Percentiles rank a stretch among this genome's conserved stretches.
These are phyloP conservation scores for Willisornis vidua DNA, from an alignment of 2,113 vertebrate species.

Conservation along the genomic window DNA sequence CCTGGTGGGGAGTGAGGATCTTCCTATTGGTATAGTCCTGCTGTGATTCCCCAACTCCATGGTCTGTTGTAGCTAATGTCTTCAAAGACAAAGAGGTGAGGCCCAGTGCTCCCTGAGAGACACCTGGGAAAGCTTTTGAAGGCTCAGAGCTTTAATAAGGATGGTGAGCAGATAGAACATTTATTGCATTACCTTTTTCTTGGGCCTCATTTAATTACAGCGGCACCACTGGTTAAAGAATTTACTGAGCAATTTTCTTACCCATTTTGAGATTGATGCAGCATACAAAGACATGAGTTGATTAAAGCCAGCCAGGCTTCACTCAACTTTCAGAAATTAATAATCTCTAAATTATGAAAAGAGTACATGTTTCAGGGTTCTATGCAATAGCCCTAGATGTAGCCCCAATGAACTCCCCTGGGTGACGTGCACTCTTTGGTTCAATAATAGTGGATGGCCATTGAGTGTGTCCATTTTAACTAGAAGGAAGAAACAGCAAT, in stretches of 20 bases:
- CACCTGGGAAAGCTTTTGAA: neutral
- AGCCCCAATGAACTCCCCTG: neutral
- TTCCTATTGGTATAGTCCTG: neutral
- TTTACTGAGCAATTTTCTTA: slow-evolving; percentile 34
- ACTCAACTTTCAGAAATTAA: neutral
- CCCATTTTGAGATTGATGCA: slow-evolving; percentile 6
- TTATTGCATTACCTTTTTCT: neutral
- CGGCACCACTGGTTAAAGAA: neutral
- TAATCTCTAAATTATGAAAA: neutral
- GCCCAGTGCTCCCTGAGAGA: neutral
- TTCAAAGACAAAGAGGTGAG: neutral
- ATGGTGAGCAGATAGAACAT: neutral
- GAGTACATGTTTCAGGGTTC: neutral
- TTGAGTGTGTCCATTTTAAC: neutral
- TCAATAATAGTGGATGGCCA: neutral
- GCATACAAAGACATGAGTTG: neutral
- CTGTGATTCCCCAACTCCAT: neutral
- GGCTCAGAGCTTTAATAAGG: neutral
- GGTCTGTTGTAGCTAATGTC: neutral
- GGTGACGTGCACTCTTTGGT: neutral
- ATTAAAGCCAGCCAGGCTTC: neutral
- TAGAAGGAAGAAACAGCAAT: neutral
- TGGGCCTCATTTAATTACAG: neutral
- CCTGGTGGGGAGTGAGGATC: neutral
- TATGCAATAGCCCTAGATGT: neutral